Evolutionary conservation across 2,113 vertebrate genomes (phyloP), one percentile per base, ranked within the genome.

Genomic region (Bos indicus): DNA sequence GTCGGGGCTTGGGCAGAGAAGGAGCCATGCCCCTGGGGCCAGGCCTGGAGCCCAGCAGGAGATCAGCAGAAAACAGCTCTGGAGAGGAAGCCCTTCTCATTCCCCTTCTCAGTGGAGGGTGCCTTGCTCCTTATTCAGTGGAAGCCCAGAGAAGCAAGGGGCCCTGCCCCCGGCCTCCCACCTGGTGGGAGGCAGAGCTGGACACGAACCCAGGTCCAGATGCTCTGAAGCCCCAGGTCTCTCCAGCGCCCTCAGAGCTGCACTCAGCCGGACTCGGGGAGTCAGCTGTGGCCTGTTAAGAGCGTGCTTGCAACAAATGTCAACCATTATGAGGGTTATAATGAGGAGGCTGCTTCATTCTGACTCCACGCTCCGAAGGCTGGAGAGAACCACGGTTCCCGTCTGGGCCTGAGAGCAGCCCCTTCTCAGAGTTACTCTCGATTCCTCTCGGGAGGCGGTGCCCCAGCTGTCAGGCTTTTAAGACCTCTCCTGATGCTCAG

Each of bases 181-280:
- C 85, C 9, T 13, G 26, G 46, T 5, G n/a, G 62, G 62, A 0
- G 0, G 80, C 33, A 51, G 36, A 40, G 62, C 33, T 67, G 80
- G 90, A 43, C 3, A 12, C 0, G 23, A 94, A 78, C 54, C 80
- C 25, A n/a, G 62, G 4, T 25, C 43, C 62, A 59, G 74, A 15
- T 1, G 71, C n/a, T 46, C 80, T 28, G 5, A 52, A 40, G 23
- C 17, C 23, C 25, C 9, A 11, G 30, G 83, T 57, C 9, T 23
- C 84, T 13, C n/a, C 7, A 15, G 59, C 0, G 1, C 3, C 23
- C 60, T 90, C 48, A 30, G 17, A 56, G 10, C 48, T 9, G 2
- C 4, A n/a, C 77, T 15, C 6, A 12, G 88, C 19, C 0, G 0
- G 52, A 48, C 74, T 85, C 33, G 7, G 6, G 21, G 33, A 62